Evolutionary conservation across 2,888 invertebrate species (phyloP).

Genomic region (Malthinus flaveolus): DNA sequence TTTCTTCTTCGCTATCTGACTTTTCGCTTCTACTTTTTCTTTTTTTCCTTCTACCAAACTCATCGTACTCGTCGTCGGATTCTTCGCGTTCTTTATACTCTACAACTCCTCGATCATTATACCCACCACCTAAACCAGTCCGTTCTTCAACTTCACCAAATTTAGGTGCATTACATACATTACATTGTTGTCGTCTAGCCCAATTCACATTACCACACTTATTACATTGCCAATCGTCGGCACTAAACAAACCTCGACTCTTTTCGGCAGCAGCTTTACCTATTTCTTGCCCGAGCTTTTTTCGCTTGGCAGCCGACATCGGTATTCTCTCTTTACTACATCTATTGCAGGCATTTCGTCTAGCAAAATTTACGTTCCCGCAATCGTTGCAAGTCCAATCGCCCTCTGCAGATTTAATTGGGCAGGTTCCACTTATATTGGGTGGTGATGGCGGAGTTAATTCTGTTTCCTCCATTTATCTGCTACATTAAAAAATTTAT

Average conservation of each 20-base stretch:
- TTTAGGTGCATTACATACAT: conserved; percentile 98
- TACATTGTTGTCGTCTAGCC: conserved; percentile 95
- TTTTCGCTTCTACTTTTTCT: conserved; percentile 34
- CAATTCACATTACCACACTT: conserved; percentile 99
- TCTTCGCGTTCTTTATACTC: conserved; percentile 90
- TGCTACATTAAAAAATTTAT: too few relatives aligned
- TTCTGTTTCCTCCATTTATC: conserved; percentile 48
- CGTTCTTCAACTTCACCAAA: conserved; percentile 89
- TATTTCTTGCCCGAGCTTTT: conserved; percentile 92
- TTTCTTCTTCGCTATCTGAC: conserved; percentile 26
- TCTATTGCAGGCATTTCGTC: conserved; percentile 87
- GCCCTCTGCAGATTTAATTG: conserved; percentile 48
- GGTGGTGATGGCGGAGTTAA: conserved; percentile 48
- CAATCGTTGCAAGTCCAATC: conserved; percentile 77
- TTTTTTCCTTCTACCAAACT: conserved; percentile 58
- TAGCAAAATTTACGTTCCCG: conserved; percentile 93
- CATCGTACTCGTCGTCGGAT: conserved; percentile 94
- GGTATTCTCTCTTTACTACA: conserved; percentile 75
- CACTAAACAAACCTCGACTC: conserved; percentile 92
- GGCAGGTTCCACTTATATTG: conserved; percentile 39
- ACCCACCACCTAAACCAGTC: conserved; percentile 83
- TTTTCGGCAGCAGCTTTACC: conserved; percentile 98
- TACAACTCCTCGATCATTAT: conserved; percentile 94
- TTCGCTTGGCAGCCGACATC: conserved; percentile 61
- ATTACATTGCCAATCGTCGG: conserved; percentile 99